Evolutionary conservation across 2,888 invertebrate genomes (phyloP), one percentile per base, ranked within the genome.

Genomic region (Laspeyria flexula): DNA sequence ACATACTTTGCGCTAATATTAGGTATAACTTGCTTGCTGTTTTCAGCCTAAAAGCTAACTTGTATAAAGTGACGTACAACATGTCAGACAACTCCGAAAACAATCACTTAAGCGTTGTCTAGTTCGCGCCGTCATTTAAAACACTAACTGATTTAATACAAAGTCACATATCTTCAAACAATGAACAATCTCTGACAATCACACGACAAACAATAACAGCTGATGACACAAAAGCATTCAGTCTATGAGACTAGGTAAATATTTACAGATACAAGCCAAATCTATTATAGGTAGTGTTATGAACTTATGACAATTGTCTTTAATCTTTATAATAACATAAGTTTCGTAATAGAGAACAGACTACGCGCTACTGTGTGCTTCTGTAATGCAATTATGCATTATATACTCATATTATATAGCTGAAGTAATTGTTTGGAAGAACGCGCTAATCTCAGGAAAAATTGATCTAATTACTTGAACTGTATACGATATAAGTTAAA

Each of bases 51-150:
- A 51, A 59, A 12, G 64, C 68, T 43, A 76, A 54, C 64, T 74
- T 73, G 50, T 62, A 67, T 33, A 76, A 58, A 38, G 56, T 53
- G 47, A 72, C 61, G 70, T 79, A 79, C 63, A 77, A 68, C 79
- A 78, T 80, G 52, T 57, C 45, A 61, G 46, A 55, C 60, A 63
- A 42, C 48, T 51, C 44, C 58, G 35, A 34, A 58, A 42, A 29
- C 59, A 45, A 4, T 34, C 41, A 18, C 47, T 43, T 25, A 63
- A 7, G 10, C 46, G 54, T 37, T 40, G 51, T 45, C 52, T 46
- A 40, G 27, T 34, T 13, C 33, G 37, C 41, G 31, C 39, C 38
- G 57, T 48, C 65, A 63, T 61, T 45, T 49, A 55, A 18, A 37
- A 37, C 16, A 51, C 44, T 51, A 35, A 37, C 25, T 41, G 33